These are phyloP conservation scores for Anthoscopus minutus DNA, from an alignment of 2,113 vertebrate genomes.

Conservation along the genomic window DNA sequence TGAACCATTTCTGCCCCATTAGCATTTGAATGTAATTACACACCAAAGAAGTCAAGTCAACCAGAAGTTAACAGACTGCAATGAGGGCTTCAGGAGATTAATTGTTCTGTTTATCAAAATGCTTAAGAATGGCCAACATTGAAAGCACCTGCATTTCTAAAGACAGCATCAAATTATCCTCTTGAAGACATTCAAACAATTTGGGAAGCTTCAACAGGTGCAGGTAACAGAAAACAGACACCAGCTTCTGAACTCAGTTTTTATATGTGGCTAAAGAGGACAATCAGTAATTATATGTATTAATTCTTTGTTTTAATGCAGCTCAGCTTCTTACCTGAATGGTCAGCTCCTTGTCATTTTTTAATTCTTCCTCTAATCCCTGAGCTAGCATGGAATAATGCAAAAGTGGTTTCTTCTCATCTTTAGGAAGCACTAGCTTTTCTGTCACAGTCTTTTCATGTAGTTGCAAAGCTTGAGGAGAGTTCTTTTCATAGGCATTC, in stretches of 20 bases:
- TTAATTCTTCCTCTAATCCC: slow-evolving; percentile 77
- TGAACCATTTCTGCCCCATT: neutral
- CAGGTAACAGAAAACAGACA: neutral
- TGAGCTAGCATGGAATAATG: slow-evolving; percentile 74
- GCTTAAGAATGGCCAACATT: neutral
- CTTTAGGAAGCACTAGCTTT: slow-evolving; percentile 35
- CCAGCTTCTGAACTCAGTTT: neutral
- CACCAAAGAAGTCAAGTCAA: neutral
- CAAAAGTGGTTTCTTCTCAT: slow-evolving; percentile 77
- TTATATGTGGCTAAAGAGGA: neutral
- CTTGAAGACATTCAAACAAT: neutral
- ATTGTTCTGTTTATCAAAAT: neutral
- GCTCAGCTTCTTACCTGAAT: slow-evolving; percentile 48
- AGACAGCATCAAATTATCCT: neutral
- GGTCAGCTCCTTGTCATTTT: slow-evolving; percentile 40
- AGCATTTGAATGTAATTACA: neutral
- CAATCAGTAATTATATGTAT: neutral
- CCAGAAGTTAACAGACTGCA: neutral
- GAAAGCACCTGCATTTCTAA: neutral
- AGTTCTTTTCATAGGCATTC: slow-evolving; percentile 83
- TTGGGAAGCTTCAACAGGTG: neutral
- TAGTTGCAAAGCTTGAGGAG: neutral
- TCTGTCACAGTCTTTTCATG: slow-evolving; percentile 54
- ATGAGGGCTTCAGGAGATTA: neutral
- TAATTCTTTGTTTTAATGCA: neutral